A percentile compares a stretch with the other conserved stretches of the same genome.
Conservation (phyloP, 2,797 vertebrate genomes). For the Dicrostonyx torquatus region DNA sequence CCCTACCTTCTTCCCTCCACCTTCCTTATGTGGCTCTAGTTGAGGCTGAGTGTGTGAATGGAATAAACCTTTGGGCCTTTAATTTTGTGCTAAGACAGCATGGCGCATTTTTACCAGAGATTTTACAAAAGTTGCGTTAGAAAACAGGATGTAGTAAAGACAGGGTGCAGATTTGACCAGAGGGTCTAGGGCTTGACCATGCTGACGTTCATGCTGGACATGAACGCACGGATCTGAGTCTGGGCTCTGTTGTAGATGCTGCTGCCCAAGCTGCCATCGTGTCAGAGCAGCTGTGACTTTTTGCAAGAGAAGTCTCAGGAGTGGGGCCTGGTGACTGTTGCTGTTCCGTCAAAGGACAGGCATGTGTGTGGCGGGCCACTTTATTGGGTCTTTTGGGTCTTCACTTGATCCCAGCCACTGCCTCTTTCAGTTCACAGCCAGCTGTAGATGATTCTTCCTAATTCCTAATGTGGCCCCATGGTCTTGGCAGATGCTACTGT, state of each 20-base stretch:
- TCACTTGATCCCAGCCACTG: neutral
- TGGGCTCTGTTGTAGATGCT: neutral
- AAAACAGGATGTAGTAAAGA: neutral
- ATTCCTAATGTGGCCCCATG: neutral
- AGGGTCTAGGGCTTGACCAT: neutral
- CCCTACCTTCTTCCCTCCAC: neutral
- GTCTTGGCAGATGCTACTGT: neutral
- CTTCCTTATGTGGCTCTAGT: neutral
- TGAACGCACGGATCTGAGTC: fast-evolving
- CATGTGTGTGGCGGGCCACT: neutral
- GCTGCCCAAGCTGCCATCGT: neutral
- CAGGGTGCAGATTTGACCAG: neutral
- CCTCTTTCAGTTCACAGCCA: neutral
- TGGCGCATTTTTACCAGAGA: neutral
- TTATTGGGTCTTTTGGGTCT: neutral
- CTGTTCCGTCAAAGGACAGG: too few species aligned
- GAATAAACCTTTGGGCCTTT: neutral
- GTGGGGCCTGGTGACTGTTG: neutral
- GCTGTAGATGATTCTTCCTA: neutral
- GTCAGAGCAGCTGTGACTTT: neutral
- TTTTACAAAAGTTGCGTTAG: neutral
- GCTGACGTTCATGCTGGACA: neutral
- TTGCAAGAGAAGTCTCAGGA: neutral
- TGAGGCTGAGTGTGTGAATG: slow-evolving; percentile 7
- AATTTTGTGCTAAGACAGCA: slow-evolving; percentile 42